phyloP scores from a whole-genome alignment of 2,113 vertebrate species.

The Anguilla rostrata region DNA sequence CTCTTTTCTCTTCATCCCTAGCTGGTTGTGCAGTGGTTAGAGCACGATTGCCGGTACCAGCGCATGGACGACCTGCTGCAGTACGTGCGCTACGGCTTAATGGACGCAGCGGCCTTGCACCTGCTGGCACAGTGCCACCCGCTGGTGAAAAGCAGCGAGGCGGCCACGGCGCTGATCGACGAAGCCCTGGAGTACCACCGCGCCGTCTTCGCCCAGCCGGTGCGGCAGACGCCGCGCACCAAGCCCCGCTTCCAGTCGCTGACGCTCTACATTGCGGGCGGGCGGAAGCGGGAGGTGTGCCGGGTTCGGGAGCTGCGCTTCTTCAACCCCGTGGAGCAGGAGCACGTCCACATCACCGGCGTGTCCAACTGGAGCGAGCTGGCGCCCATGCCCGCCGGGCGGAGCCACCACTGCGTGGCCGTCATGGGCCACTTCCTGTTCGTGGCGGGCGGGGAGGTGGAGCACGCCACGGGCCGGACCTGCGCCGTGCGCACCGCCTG shows the following conservation, averaged over 20 bases:
- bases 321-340: slow-evolving; percentile 87
- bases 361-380: slow-evolving; percentile 93
- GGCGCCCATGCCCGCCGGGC: slow-evolving; percentile 84
- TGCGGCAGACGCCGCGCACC: slow-evolving; percentile 87
- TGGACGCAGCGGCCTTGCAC: slow-evolving; percentile 86
- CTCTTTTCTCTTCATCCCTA: slow-evolving; percentile 45
- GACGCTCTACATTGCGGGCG: slow-evolving; percentile 89
- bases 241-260: slow-evolving; percentile 88
- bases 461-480: slow-evolving; percentile 83
- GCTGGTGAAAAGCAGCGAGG: slow-evolving; percentile 82
- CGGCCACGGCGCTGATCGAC: slow-evolving; percentile 78
- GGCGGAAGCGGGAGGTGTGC: slow-evolving; percentile 88
- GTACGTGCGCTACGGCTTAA: slow-evolving; percentile 89
- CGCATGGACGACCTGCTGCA: slow-evolving; percentile 89
- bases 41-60: slow-evolving; percentile 87
- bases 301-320: slow-evolving; percentile 87
- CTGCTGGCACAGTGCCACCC: slow-evolving; percentile 80
- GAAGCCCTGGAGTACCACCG: slow-evolving; percentile 93
- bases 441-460: slow-evolving; percentile 89
- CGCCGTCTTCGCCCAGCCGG: slow-evolving; percentile 85
- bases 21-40: slow-evolving; percentile 91
- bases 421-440: slow-evolving; percentile 96
- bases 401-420: slow-evolving; percentile 94
- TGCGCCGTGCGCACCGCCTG: slow-evolving; percentile 90
- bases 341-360: slow-evolving; percentile 80